phyloP scores from a whole-genome alignment of 1,140 invertebrate genomes.

The Bicyclus anynana region DNA sequence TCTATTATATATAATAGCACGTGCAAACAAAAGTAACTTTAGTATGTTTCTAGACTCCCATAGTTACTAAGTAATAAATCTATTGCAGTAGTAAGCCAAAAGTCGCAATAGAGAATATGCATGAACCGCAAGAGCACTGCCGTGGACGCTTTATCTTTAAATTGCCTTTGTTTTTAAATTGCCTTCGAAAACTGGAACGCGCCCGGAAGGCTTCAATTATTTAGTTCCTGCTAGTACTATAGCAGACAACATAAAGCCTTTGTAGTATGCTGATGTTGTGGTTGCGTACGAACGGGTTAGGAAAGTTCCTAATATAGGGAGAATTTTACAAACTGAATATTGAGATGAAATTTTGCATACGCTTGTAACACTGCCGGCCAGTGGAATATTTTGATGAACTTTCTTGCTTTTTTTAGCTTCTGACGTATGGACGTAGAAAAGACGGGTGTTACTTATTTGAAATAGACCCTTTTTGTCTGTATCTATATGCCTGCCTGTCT shows the following conservation, averaged over 20 bases:
- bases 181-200: slow-evolving; percentile 22
- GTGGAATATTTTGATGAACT: not conserved
- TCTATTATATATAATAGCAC: no score
- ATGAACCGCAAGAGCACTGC: slow-evolving; percentile 10
- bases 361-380: not conserved
- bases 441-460: no score
- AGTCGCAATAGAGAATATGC: slow-evolving; percentile 15
- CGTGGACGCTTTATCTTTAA: slow-evolving; percentile 7
- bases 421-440: no score
- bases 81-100: not conserved
- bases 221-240: slow-evolving; percentile 18
- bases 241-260: slow-evolving; percentile 7
- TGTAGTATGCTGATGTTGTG: slow-evolving; percentile 1
- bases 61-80: not conserved
- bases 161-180: slow-evolving; percentile 27
- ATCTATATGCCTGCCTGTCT: no score
- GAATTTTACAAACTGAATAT: slow-evolving; percentile 5
- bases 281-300: not conserved
- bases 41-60: no score
- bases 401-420: not conserved
- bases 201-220: slow-evolving; percentile 29
- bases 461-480: no score
- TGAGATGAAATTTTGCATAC: not conserved
- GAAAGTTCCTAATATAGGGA: not conserved
- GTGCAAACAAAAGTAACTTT: no score